Evolutionary conservation across 2,888 invertebrate genomes (phyloP).

Genomic region (Tillus elongatus): DNA sequence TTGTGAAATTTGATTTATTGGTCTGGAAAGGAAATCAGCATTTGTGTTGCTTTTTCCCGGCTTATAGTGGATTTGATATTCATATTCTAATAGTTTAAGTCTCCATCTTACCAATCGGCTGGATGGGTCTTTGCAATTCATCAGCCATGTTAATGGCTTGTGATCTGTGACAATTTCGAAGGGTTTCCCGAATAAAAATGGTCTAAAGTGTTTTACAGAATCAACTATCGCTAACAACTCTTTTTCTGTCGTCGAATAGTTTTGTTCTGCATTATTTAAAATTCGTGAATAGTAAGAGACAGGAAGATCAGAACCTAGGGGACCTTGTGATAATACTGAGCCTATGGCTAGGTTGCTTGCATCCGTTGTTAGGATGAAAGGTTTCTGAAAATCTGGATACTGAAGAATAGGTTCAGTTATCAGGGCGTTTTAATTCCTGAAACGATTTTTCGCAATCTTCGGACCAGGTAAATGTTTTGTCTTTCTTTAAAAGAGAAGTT

Average conservation of each 20-base stretch:
- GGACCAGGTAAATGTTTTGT: slow-evolving; percentile 16
- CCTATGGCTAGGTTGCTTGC: slow-evolving; percentile 28
- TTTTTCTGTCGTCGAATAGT: slow-evolving; percentile 30
- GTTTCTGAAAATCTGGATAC: slow-evolving; percentile 17
- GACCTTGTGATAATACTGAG: slow-evolving; percentile 25
- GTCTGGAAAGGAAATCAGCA: slow-evolving; percentile 25
- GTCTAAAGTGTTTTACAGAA: slow-evolving; percentile 25
- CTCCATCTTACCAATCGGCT: slow-evolving; percentile 28
- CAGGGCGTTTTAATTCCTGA: slow-evolving; percentile 7
- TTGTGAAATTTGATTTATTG: slow-evolving; percentile 15
- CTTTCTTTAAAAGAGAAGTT: slow-evolving; percentile 17
- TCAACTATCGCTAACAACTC: slow-evolving; percentile 31
- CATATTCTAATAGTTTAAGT: slow-evolving; percentile 29
- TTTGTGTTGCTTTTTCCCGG: slow-evolving; percentile 26
- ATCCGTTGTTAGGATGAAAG: slow-evolving; percentile 26
- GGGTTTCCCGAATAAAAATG: slow-evolving; percentile 29
- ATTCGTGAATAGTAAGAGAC: slow-evolving; percentile 29
- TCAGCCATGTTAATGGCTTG: slow-evolving; percentile 28
- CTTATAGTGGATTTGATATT: slow-evolving; percentile 30
- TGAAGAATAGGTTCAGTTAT: background rate
- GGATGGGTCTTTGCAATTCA: slow-evolving; percentile 27
- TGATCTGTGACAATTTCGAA: slow-evolving; percentile 33
- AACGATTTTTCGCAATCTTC: slow-evolving; percentile 12
- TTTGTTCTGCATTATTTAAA: slow-evolving; percentile 26
- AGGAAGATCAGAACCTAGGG: slow-evolving; percentile 24